Conservation (phyloP, 2,113 vertebrate species). For the Fulica atra region DNA sequence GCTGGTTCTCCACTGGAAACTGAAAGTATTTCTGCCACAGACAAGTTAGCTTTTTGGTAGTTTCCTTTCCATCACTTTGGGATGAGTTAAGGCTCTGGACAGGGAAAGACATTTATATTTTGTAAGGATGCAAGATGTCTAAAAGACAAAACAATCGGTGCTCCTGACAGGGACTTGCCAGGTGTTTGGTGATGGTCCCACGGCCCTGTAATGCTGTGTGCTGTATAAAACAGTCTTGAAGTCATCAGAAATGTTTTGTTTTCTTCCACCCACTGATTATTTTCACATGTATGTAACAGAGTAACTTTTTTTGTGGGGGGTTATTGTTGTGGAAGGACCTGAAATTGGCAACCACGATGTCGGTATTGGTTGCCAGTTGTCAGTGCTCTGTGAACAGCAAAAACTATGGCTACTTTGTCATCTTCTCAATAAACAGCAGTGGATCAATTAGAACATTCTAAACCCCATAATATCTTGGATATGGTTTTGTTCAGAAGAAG, state of each 20-base stretch:
- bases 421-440: neutral
- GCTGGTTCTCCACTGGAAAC: neutral
- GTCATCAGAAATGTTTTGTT: neutral
- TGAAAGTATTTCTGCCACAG: neutral
- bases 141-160: neutral
- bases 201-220: neutral
- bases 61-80: neutral
- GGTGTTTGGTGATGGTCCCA: neutral
- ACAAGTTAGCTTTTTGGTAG: neutral
- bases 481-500: neutral
- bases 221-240: neutral
- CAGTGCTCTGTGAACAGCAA: neutral
- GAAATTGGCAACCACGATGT: neutral
- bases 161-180: neutral
- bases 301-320: neutral
- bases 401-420: neutral
- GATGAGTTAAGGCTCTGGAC: neutral
- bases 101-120: neutral
- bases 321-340: neutral
- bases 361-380: neutral
- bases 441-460: neutral
- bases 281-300: neutral
- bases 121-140: neutral
- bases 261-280: neutral
- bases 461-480: neutral